Conservation (phyloP, 2,888 invertebrate species). For the Ditylenchus weischeri region DNA sequence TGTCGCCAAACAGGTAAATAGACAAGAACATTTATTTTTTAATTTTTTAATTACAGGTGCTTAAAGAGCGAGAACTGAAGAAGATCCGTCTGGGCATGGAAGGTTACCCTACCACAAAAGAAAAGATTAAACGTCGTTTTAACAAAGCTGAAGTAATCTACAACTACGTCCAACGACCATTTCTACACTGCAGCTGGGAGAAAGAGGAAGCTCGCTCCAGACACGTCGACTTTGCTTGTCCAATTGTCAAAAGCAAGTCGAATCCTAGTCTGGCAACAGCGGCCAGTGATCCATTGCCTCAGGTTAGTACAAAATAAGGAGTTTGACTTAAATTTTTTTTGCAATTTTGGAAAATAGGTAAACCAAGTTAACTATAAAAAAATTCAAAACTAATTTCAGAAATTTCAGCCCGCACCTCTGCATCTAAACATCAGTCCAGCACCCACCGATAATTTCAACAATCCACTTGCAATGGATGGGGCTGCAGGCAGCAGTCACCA, state of each 20-base stretch:
- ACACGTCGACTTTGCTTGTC: slow-evolving; percentile 79
- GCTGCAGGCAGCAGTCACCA: not conserved
- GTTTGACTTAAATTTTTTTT: not conserved
- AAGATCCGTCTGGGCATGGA: slow-evolving; percentile 97
- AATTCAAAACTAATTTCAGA: too few relatives aligned
- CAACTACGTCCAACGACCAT: slow-evolving; percentile 90
- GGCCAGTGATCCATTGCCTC: slow-evolving; percentile 61
- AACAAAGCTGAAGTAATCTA: slow-evolving; percentile 96
- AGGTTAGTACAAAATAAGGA: too few relatives aligned
- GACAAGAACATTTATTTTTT: not conserved
- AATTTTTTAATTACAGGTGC: slow-evolving; percentile 65
- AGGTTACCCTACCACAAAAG: slow-evolving; percentile 96
- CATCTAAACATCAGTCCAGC: slow-evolving; percentile 28
- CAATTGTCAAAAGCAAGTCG: slow-evolving; percentile 59
- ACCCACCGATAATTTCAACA: slow-evolving; percentile 4
- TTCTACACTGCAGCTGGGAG: slow-evolving; percentile 99
- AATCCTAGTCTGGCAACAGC: slow-evolving; percentile 59
- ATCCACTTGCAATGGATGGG: not conserved
- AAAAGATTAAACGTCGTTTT: slow-evolving; percentile 90
- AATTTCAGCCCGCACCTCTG: slow-evolving; percentile 41
- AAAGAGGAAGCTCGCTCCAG: slow-evolving; percentile 98
- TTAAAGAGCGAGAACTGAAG: slow-evolving; percentile 95
- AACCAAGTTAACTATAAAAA: not conserved
- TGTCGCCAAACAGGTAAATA: slow-evolving; percentile 81
- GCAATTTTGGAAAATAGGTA: not conserved